These are phyloP conservation scores for Muscidifurax raptorellus DNA, from an alignment of 1,140 invertebrate genomes.

Conservation along the genomic window DNA sequence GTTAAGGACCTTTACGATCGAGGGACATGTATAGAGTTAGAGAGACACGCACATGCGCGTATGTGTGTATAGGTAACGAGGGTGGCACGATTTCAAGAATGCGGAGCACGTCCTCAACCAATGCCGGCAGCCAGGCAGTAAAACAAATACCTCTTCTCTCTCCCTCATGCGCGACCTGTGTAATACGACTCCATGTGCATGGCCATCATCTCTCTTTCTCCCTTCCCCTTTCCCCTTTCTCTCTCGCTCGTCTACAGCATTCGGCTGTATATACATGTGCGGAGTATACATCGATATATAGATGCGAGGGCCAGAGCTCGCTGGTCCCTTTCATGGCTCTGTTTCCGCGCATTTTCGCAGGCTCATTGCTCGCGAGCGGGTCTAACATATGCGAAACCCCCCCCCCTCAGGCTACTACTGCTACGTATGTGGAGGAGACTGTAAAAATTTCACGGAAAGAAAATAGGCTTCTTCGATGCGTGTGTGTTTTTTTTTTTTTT, in stretches of 20 bases:
- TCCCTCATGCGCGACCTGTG: constrained; percentile 66
- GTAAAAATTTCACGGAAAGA: no score
- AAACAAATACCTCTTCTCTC: constrained; percentile 72
- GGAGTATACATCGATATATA: neutral
- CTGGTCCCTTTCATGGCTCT: constrained; percentile 6
- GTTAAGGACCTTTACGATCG: constrained; percentile 66
- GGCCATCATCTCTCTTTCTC: neutral
- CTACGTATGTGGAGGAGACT: neutral
- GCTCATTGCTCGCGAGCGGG: neutral
- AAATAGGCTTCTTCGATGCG: no score
- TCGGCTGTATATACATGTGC: neutral
- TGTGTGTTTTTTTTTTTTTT: no score
- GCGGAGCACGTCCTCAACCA: constrained; percentile 74
- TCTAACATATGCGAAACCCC: neutral
- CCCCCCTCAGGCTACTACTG: neutral
- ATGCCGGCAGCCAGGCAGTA: constrained; percentile 72
- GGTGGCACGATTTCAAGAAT: constrained; percentile 73
- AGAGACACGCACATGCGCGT: constrained; percentile 33
- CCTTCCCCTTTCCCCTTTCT: neutral
- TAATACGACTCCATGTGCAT: constrained; percentile 62
- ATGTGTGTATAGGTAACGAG: constrained; percentile 63
- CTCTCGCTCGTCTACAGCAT: neutral
- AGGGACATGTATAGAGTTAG: constrained; percentile 31
- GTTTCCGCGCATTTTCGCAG: constrained; percentile 16
- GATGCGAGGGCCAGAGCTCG: neutral